phyloP scores from a whole-genome alignment of 2,797 vertebrate species.

The Platyrinchus mystaceus region DNA sequence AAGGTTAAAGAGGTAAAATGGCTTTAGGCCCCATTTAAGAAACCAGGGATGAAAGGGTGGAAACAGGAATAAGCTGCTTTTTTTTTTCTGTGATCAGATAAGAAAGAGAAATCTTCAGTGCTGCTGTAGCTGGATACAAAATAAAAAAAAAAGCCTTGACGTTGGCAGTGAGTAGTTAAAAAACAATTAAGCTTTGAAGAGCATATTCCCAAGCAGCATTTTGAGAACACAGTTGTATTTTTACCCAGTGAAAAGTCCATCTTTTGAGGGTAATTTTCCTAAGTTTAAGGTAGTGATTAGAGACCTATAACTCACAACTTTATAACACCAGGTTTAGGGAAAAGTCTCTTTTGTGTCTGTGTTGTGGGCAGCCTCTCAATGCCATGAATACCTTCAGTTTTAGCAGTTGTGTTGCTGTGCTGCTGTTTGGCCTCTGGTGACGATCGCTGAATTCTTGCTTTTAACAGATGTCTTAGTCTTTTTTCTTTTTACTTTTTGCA shows the following conservation, averaged over 20 bases:
- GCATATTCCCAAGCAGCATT: not conserved
- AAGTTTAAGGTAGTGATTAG: not conserved
- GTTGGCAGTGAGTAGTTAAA: not conserved
- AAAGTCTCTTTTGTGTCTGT: not conserved
- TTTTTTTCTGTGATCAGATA: slow-evolving; percentile 6
- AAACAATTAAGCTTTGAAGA: slow-evolving; percentile 19
- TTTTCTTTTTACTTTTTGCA: not conserved
- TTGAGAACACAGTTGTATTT: not conserved
- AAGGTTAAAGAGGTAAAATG: slow-evolving; percentile 25
- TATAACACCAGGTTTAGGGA: not conserved
- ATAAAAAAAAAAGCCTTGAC: not conserved
- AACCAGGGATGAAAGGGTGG: slow-evolving; percentile 26
- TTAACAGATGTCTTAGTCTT: not conserved
- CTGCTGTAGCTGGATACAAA: not conserved
- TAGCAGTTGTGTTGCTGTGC: not conserved
- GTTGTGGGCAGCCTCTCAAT: not conserved
- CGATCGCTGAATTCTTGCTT: not conserved
- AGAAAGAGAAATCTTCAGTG: slow-evolving; percentile 5
- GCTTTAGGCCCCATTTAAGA: slow-evolving; percentile 21
- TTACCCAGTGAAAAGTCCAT: not conserved
- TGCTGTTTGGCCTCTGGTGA: not conserved
- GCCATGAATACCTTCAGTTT: not conserved
- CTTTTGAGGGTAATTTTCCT: not conserved
- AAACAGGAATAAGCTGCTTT: slow-evolving; percentile 7
- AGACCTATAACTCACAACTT: not conserved